Evolutionary conservation across 2,113 vertebrate genomes (phyloP), one percentile per base, ranked within the genome.

Genomic region (Mungos mungo): DNA sequence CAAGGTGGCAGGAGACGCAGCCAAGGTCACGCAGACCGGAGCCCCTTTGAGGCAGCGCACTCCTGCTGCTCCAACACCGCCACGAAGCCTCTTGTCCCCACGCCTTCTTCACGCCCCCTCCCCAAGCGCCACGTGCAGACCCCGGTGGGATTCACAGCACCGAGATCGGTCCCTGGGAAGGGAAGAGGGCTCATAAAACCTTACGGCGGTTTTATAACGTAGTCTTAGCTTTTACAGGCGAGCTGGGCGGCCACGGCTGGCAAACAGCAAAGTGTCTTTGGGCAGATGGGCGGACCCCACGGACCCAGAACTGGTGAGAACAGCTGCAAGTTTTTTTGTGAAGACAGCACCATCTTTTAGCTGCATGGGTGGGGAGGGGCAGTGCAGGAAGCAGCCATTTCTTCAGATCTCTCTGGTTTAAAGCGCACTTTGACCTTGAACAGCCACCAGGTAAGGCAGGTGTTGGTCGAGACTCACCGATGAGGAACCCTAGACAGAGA

Each of bases 191-290:
- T 97, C 97, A 86, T 95, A 97, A 96, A 98, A 76, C 76, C 98
- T 96, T 97, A 83, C 0, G 7, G 97, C n/a, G 29, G 96, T 96
- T 98, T 98, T 98, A 98, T 98, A 90, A 97, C 6, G 0, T 33
- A 93, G 88, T 97, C 98, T 91, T 80, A 38, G 97, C 93, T 98
- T 95, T 98, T 97, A 90, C 1, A 93, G 98, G 97, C 74, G 9
- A 77, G 57, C 96, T 16, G 71, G 96, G 95, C 23, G 0, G 86
- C 93, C 12, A n/a, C 92, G 41, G 80, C 72, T 76, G 93, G 66
- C 0, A 3, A 95, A 81, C n/a, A 72, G 80, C 80, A 50, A 66
- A 94, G 72, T 41, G 82, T 79, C 88, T 96, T 96, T 68, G 80
- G 89, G 76, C 10, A 8, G 91, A 71, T 92, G 93, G 92, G 93